These are phyloP conservation scores for Phallusia fumigata DNA, from an alignment of 23 tunicate genomes.

Conservation along the genomic window DNA sequence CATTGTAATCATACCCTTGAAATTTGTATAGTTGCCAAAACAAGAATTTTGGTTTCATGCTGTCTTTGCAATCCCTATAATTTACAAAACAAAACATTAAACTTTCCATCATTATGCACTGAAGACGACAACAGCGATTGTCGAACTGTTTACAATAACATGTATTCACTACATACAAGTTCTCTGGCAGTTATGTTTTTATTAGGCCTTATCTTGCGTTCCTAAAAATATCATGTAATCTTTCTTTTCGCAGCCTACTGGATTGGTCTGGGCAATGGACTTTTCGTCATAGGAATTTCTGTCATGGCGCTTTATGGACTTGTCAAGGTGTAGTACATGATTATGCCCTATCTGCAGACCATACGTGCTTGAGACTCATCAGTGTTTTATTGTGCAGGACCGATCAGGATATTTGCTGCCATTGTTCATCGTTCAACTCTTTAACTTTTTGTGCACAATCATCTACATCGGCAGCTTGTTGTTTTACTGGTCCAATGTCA, in stretches of 20 bases:
- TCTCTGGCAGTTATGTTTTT: too few relatives aligned
- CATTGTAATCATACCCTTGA: too few relatives aligned
- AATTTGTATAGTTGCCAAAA: too few relatives aligned
- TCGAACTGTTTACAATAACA: too few relatives aligned
- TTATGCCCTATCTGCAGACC: neutral
- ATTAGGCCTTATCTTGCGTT: too few relatives aligned
- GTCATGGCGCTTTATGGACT: slow-evolving; percentile 51
- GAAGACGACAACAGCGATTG: too few relatives aligned
- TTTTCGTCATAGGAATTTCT: slow-evolving; percentile 40
- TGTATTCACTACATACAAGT: too few relatives aligned
- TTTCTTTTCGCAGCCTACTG: slow-evolving; percentile 36
- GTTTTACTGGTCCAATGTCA: slow-evolving; percentile 70
- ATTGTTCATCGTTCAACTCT: slow-evolving; percentile 59
- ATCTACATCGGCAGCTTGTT: slow-evolving; percentile 64
- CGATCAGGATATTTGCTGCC: slow-evolving; percentile 72
- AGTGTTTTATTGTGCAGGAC: slow-evolving; percentile 3
- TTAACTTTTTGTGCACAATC: slow-evolving; percentile 66
- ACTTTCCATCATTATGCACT: too few relatives aligned
- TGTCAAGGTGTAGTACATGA: slow-evolving; percentile 31
- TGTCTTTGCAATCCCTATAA: too few relatives aligned
- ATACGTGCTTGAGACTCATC: too few relatives aligned
- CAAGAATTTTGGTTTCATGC: too few relatives aligned
- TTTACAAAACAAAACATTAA: too few relatives aligned
- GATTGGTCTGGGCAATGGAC: slow-evolving; percentile 66
- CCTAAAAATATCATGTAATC: neutral